Conservation (phyloP, 2,113 vertebrate species). For the Aix galericulata region DNA sequence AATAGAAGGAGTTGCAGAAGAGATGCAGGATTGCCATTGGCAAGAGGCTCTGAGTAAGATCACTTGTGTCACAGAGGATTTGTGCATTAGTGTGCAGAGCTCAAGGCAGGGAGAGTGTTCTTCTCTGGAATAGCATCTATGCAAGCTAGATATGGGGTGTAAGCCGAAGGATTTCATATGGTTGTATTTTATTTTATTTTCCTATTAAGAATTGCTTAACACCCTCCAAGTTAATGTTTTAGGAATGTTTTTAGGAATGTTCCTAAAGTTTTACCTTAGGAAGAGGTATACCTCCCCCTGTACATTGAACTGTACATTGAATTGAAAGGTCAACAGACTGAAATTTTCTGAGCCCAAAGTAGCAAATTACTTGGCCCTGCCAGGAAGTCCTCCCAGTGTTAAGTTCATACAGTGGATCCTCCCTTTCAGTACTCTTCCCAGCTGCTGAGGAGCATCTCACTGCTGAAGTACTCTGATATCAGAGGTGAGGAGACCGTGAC, state of each 20-base stretch:
- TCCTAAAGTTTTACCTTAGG: too few relatives aligned
- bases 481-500: background rate
- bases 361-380: background rate
- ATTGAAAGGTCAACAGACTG: background rate
- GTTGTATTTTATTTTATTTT: background rate
- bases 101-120: background rate
- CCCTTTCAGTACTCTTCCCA: background rate
- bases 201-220: background rate
- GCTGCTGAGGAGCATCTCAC: background rate
- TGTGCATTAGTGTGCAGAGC: background rate
- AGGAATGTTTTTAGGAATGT: too few relatives aligned
- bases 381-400: background rate
- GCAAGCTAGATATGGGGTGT: background rate
- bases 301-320: background rate
- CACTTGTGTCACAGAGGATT: constrained; percentile 33
- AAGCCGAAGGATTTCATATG: background rate
- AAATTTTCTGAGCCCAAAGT: background rate
- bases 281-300: too few relatives aligned
- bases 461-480: background rate
- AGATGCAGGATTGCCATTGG: constrained; percentile 24
- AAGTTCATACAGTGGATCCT: background rate
- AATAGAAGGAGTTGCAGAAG: background rate
- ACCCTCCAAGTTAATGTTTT: background rate
- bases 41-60: constrained; percentile 5
- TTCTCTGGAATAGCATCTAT: background rate